Evolutionary conservation across 2,888 invertebrate species (phyloP).

Genomic region (Ennomos quercinarius): DNA sequence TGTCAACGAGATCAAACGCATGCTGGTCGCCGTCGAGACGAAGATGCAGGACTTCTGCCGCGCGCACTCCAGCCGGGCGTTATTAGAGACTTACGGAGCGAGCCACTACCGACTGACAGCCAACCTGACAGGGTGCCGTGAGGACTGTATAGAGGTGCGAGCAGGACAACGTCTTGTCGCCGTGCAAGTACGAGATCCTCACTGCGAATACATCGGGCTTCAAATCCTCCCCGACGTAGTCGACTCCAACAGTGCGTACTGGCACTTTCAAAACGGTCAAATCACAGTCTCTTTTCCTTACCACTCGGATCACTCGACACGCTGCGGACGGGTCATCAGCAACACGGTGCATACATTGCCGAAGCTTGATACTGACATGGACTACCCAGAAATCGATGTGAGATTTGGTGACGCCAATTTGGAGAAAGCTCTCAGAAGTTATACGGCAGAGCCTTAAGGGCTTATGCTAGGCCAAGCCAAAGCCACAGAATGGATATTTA

Average conservation of each 20-base stretch:
- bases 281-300: slow-evolving; percentile 9
- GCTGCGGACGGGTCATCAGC: slow-evolving; percentile 6
- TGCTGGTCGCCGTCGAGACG: not conserved
- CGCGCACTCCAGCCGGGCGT: not conserved
- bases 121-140: slow-evolving; percentile 9
- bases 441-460: not conserved
- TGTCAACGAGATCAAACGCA: slow-evolving; percentile 10
- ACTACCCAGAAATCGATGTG: not conserved
- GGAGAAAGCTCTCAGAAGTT: not conserved
- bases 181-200: not conserved
- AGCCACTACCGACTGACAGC: slow-evolving; percentile 6
- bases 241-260: slow-evolving; percentile 8
- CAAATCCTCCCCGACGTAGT: slow-evolving; percentile 2
- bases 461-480: no score
- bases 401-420: not conserved
- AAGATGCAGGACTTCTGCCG: slow-evolving; percentile 11
- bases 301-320: not conserved
- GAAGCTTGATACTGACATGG: not conserved
- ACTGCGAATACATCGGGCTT: not conserved
- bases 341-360: slow-evolving; percentile 1
- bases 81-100: slow-evolving; percentile 1
- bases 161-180: slow-evolving; percentile 7
- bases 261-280: slow-evolving; percentile 7
- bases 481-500: no score
- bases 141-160: slow-evolving; percentile 1